Conservation (phyloP, 2,113 vertebrate genomes). For the Clinocottus analis region DNA sequence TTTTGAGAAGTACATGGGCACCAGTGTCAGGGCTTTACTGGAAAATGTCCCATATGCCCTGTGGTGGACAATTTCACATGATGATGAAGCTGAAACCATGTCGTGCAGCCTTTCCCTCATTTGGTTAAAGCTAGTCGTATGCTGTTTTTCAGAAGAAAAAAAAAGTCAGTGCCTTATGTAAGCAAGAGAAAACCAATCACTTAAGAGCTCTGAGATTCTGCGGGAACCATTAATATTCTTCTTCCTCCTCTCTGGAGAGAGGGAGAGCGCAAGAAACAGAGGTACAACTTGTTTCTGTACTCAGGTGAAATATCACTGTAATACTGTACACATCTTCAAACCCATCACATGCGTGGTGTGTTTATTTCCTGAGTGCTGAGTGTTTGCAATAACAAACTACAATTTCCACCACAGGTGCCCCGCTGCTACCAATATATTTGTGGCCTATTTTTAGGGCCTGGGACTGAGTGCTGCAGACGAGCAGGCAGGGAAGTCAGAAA, state of each 20-base stretch:
- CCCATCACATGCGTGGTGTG: background rate
- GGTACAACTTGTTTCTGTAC: background rate
- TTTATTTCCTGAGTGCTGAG: constrained; percentile 3
- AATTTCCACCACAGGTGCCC: background rate
- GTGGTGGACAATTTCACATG: background rate
- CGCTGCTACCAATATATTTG: background rate
- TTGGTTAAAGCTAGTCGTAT: background rate
- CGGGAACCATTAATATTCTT: background rate
- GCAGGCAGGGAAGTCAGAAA: background rate
- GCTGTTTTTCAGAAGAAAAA: background rate
- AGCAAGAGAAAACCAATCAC: background rate
- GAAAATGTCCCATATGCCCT: background rate
- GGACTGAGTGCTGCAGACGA: background rate
- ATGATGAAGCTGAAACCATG: background rate
- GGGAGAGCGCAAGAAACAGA: background rate
- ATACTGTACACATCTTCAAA: background rate
- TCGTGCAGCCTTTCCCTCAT: background rate
- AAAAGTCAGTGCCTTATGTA: background rate
- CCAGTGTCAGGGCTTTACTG: background rate
- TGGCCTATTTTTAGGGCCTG: background rate
- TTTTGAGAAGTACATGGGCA: background rate
- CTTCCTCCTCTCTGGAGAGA: background rate
- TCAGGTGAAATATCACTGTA: background rate
- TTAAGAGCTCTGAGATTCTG: background rate
- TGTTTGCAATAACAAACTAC: background rate